Conservation (phyloP, 2,113 vertebrate species). For the Capricornis sumatraensis region DNA sequence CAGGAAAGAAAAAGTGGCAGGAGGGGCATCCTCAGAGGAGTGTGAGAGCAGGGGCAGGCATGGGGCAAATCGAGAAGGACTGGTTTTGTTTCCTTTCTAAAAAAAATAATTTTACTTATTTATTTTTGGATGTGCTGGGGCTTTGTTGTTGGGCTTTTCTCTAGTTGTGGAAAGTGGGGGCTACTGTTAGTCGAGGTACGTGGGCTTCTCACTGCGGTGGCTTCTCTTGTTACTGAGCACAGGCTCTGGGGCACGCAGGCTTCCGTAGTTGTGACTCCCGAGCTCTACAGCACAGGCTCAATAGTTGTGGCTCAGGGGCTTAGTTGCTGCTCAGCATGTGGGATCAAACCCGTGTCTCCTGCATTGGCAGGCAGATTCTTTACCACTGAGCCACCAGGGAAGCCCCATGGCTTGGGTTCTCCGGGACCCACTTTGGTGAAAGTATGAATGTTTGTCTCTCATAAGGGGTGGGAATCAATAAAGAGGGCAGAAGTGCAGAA, state of each 20-base stretch:
- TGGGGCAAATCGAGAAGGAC: not conserved
- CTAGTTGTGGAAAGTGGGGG: not conserved
- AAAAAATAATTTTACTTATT: not conserved
- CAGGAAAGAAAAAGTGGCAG: not conserved
- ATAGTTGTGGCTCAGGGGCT: not conserved
- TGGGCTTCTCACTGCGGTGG: not conserved
- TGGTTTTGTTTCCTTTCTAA: not conserved
- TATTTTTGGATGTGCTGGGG: not conserved
- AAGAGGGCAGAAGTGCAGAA: not conserved
- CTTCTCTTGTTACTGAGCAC: not conserved
- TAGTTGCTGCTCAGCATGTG: not conserved
- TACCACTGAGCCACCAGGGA: not conserved
- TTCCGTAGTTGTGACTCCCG: not conserved
- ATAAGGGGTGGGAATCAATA: not conserved
- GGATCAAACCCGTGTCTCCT: not conserved
- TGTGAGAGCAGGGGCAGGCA: not conserved
- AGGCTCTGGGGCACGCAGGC: not conserved
- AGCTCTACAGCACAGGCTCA: not conserved
- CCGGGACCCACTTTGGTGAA: not conserved
- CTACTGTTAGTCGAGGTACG: not conserved
- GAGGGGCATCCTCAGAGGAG: accelerated
- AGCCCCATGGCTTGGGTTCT: not conserved
- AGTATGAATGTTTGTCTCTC: not conserved
- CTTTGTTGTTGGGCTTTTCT: not conserved
- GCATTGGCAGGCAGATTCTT: not conserved